These are phyloP conservation scores for Tinamus guttatus DNA, from an alignment of 2,113 vertebrate genomes.

Conservation along the genomic window DNA sequence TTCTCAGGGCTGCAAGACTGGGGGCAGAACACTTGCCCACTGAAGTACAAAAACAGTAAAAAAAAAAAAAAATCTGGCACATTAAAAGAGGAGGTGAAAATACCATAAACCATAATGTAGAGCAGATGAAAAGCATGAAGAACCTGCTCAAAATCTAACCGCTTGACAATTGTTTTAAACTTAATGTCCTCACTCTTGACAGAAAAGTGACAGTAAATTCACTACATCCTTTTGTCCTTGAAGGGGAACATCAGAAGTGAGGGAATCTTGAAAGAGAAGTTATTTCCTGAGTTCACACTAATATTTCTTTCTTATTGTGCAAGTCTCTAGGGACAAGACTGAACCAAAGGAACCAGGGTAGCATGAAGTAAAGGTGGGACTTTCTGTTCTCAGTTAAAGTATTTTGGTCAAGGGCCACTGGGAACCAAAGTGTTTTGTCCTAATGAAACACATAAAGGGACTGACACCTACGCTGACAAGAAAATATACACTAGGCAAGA, in stretches of 20 bases:
- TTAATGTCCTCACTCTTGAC: neutral
- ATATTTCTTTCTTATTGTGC: neutral
- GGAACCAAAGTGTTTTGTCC: neutral
- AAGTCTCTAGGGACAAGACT: neutral
- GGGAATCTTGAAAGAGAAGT: neutral
- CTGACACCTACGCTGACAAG: neutral
- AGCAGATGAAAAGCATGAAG: neutral
- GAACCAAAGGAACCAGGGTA: neutral
- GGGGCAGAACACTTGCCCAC: neutral
- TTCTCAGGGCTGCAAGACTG: rapidly evolving
- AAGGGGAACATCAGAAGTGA: neutral
- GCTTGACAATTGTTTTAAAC: neutral
- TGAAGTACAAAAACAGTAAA: neutral
- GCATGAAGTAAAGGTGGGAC: neutral
- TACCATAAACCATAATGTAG: neutral
- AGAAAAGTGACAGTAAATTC: neutral
- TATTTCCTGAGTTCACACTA: neutral
- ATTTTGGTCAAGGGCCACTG: rapidly evolving
- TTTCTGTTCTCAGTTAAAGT: rapidly evolving
- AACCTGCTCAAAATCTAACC: neutral
- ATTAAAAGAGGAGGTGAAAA: neutral
- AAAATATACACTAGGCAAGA: neutral
- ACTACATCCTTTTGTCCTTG: slow-evolving; percentile 34
- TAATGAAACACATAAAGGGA: neutral
- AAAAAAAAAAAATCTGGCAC: neutral